phyloP scores from a whole-genome alignment of 2,113 vertebrate species.

The Lonchura striata region DNA sequence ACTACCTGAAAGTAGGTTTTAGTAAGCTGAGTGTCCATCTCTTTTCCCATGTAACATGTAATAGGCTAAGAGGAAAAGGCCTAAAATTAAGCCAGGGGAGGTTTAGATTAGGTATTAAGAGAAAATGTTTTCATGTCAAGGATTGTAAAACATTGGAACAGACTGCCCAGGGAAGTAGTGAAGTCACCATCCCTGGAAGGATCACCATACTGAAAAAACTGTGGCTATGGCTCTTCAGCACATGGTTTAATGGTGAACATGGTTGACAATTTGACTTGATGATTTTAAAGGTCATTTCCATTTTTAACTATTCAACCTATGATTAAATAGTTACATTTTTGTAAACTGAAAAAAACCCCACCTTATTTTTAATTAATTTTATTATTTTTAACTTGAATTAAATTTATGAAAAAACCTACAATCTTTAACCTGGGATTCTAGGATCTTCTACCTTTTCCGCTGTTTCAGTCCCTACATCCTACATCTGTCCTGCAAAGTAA shows the following conservation, averaged over 20 bases:
- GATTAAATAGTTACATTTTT: background rate
- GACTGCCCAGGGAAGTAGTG: background rate
- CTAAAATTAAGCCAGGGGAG: background rate
- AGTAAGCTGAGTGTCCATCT: background rate
- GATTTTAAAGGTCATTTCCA: background rate
- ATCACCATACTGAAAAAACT: background rate
- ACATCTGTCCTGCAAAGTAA: background rate
- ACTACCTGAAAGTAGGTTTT: background rate
- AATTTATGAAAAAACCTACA: background rate
- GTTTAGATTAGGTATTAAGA: background rate
- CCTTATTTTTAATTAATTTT: background rate
- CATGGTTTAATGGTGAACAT: background rate
- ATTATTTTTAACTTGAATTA: background rate
- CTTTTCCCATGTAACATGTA: background rate
- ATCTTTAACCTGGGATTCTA: background rate
- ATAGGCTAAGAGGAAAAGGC: background rate
- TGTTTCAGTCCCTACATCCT: background rate
- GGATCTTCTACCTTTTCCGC: background rate
- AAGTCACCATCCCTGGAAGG: background rate
- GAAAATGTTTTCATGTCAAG: background rate
- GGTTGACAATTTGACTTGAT: background rate
- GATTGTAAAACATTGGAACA: background rate
- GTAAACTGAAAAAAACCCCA: background rate
- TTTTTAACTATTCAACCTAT: background rate
- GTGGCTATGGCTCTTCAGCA: background rate